Percentiles rank a stretch among this genome's conserved stretches.
Conservation (phyloP, 30 jellyfish, hydroid and myxozoan species). For the Pelagia noctiluca region DNA sequence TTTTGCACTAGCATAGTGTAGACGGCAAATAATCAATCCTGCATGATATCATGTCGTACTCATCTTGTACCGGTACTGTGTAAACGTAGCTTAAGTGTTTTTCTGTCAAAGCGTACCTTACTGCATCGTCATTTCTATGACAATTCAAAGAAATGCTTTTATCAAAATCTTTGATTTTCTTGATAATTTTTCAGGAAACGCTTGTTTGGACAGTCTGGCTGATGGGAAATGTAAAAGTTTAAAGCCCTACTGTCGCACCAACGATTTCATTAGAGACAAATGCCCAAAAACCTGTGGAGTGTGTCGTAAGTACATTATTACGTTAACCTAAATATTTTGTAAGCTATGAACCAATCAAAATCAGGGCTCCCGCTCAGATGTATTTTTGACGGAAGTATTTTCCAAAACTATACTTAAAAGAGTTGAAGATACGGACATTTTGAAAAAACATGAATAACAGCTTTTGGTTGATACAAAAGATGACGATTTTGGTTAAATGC, state of each 20-base stretch:
- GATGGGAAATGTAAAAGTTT: background rate
- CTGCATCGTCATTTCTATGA: background rate
- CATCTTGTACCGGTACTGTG: background rate
- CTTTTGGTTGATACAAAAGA: no score
- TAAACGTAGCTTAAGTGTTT: background rate
- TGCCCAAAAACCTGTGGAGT: background rate
- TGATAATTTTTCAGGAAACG: background rate
- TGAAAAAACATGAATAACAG: no score
- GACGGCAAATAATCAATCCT: no score
- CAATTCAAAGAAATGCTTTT: background rate
- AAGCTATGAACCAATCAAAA: background rate
- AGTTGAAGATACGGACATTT: no score
- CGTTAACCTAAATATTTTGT: background rate
- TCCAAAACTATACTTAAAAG: no score
- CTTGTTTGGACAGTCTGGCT: background rate
- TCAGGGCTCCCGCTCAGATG: background rate
- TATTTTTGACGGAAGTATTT: background rate
- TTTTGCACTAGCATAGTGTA: no score
- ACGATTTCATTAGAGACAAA: background rate
- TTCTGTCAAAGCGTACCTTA: background rate
- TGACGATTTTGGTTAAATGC: no score
- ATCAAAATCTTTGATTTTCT: background rate
- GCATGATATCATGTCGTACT: no score
- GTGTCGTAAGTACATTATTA: background rate
- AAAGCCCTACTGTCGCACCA: background rate